Evolutionary conservation across 2,888 invertebrate genomes (phyloP).

Genomic region (Ditula angustiorana): DNA sequence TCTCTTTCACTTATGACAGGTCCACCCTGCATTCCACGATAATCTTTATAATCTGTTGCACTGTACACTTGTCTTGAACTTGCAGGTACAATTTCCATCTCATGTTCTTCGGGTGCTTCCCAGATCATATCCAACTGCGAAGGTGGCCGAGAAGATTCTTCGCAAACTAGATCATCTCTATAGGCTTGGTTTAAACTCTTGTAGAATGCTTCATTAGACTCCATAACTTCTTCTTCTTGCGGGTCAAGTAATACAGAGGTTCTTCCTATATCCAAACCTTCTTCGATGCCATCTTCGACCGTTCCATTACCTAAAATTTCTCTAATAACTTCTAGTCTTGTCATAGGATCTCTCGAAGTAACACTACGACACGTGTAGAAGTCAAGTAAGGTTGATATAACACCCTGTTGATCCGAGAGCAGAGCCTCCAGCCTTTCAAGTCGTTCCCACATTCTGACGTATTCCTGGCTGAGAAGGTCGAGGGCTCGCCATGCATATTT

Average conservation of each 20-base stretch:
- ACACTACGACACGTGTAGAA: conserved; percentile 87
- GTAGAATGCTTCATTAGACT: conserved; percentile 95
- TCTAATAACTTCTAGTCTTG: conserved; percentile 86
- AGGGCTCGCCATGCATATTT: conserved; percentile 97
- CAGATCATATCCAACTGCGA: conserved; percentile 94
- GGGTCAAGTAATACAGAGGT: conserved; percentile 71
- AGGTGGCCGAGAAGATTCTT: conserved; percentile 87
- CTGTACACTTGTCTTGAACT: conserved; percentile 89
- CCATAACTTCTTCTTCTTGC: conserved; percentile 84
- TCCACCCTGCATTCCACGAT: conserved; percentile 88
- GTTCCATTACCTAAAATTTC: conserved; percentile 88
- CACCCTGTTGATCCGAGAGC: conserved; percentile 95
- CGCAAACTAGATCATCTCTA: conserved; percentile 90
- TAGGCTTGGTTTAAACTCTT: conserved; percentile 95
- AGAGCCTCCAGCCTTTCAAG: conserved; percentile 95
- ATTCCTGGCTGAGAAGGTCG: conserved; percentile 95
- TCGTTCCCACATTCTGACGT: conserved; percentile 97
- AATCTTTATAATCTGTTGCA: conserved; percentile 92
- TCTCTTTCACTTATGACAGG: conserved; percentile 92
- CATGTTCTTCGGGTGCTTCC: conserved; percentile 92
- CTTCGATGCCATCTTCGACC: conserved; percentile 88
- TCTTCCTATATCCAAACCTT: conserved; percentile 86
- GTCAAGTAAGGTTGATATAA: conserved; percentile 94
- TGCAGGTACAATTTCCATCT: conserved; percentile 83
- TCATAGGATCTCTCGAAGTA: conserved; percentile 81